Base-by-base conservation (phyloP, 2,113 vertebrate species). In the Protomyctophum bolini region DNA sequence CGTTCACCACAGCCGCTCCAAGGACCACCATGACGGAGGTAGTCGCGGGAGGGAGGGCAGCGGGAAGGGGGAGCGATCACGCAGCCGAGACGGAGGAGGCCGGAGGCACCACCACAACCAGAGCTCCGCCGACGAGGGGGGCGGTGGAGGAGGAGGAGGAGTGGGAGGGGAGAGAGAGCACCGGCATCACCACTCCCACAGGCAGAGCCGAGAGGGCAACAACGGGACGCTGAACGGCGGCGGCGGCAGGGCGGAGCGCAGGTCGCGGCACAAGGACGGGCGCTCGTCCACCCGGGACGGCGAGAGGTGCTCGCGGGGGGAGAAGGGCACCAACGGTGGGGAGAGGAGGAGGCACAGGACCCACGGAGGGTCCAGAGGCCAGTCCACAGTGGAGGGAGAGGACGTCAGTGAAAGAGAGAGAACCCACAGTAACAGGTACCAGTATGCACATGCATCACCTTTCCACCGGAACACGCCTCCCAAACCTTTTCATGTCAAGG, bases 1-100 rank as follows among this genome's bases (percentile, higher is more conserved):
- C 1, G 89, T 93, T 0, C 95, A 94, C 82, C 93, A 96, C 70
- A 96, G 95, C 81, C 93, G 84, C 68, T 94, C 94, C 87, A 97
- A 95, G 80, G 95, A 97, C 56, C 87, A 97, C 56, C 87, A 92
- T 0, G 88, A 95, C 12, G 84, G 90, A 0, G 73, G 74, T n/a
- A n/a, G n/a, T 8, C 70, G 72, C 1, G 85, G 86, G 41, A 93
- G 89, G 58, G 94, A 94, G 66, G 89, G 90, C 33, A 94, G 91
- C 50, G 91, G 91, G 14, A 95, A 94, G 59, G 70, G 84, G 0
- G 96, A 96, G 3, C 86, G 94, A 0, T 92, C 58, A 83, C 92
- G 86, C 28, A 90, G 92, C 63, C 88, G 90, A 11, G 96, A 97
- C 7, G 92, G 21, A 21, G 21, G 94, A 0, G 93, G 93, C 0